Evolutionary conservation across 2,113 vertebrate species (phyloP).

Genomic region (Colossoma macropomum): DNA sequence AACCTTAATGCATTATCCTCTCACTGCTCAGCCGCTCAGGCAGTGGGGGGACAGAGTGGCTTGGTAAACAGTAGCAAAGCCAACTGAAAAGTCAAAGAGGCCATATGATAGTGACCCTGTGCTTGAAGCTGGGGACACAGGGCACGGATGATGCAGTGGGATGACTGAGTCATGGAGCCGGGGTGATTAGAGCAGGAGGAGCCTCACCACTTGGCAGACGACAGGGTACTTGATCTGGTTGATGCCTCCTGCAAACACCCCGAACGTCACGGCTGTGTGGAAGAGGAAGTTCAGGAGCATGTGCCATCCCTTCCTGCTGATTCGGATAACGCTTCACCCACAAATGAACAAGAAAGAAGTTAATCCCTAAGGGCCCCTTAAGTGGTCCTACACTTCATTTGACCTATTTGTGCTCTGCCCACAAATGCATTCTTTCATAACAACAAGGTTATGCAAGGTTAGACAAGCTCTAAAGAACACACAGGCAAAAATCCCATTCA

Average conservation of each 20-base stretch:
- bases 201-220: conserved; percentile 94
- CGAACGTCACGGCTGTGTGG: conserved; percentile 90
- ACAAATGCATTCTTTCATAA: neutral
- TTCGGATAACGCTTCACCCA: conserved; percentile 86
- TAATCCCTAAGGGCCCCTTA: neutral
- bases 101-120: conserved; percentile 42
- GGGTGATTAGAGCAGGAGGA: neutral
- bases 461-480: too few species aligned
- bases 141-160: conserved; percentile 22
- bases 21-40: conserved; percentile 16
- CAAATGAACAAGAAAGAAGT: conserved; percentile 7
- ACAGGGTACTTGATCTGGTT: conserved; percentile 90
- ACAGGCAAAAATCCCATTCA: too few species aligned
- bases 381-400: neutral
- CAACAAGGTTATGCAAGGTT: too few species aligned
- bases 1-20: conserved; percentile 22
- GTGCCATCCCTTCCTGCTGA: conserved; percentile 94
- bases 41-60: conserved; percentile 21
- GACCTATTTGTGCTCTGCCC: neutral
- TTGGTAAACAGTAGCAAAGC: conserved; percentile 14
- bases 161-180: neutral
- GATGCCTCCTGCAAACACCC: conserved; percentile 93
- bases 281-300: conserved; percentile 94
- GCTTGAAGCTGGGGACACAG: conserved; percentile 26
- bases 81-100: conserved; percentile 43